Evolutionary conservation across 1,140 invertebrate species (phyloP), one percentile per base, ranked within the genome.

Genomic region (Muscidifurax raptorellus): DNA sequence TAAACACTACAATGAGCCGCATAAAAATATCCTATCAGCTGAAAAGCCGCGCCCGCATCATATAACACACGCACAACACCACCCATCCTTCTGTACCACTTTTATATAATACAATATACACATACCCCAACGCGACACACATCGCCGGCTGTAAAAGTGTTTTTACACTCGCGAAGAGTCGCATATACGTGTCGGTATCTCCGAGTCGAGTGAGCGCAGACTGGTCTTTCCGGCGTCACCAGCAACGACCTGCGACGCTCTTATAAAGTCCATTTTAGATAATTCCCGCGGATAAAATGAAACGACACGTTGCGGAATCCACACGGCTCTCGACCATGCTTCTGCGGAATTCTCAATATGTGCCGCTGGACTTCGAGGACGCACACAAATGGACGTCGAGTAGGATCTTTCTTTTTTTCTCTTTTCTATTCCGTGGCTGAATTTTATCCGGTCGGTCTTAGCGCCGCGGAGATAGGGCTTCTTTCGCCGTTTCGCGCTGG

Each of bases 251-350:
- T 36, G 71, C 71, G 28, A 72, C n/a, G 12, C 22, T 18, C 18
- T 18, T 7, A 12, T 52, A 78, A 84, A 83, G 52, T 79, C 52
- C 83, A 85, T 79, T 86, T 86, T 80, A 84, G 84, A 86, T 86
- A 85, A 87, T 87, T 87, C 66, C 77, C 32, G 71, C 36, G 66
- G 75, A 77, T 72, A 82, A 86, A 52, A 59, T 79, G 28, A 72
- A 84, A 84, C 15, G 75, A 84, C 44, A 71, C 72, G 40, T 27
- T 1, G 27, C 15, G 76, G 27, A 22, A 79, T 59, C 36, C 32
- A 59, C 32, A 59, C 40, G 18, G 13, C 36, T 27, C 3, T 47
- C 47, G 47, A 22, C 47, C n/a, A n/a, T 18, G 22, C 18, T 52
- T 18, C 47, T 52, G 18, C 27, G 76, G 75, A 69, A 84, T 84